Evolutionary conservation across 2,113 vertebrate species (phyloP).

Genomic region (Cisticola juncidis): DNA sequence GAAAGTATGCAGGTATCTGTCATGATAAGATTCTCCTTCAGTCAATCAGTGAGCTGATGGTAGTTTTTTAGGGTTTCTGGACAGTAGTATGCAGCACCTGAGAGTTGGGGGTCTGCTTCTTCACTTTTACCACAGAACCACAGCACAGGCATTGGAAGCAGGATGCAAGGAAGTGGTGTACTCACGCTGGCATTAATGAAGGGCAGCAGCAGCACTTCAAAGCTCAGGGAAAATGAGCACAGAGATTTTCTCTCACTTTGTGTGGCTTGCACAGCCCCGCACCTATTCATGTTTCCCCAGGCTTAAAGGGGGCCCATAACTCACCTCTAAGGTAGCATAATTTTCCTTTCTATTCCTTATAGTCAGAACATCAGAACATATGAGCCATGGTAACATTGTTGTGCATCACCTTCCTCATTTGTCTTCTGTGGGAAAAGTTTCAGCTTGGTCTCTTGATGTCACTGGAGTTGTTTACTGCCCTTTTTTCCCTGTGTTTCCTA

Average conservation of each 20-base stretch:
- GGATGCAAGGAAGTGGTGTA: not conserved
- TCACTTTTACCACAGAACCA: accelerated
- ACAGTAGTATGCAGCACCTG: not conserved
- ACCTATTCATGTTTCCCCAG: not conserved
- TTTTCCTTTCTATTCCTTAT: not conserved
- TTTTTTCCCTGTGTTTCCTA: not conserved
- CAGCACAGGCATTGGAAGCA: not conserved
- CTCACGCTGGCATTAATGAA: not conserved
- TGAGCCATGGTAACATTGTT: not conserved
- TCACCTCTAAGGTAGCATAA: not conserved
- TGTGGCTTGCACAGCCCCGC: not conserved
- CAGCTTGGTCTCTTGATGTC: not conserved
- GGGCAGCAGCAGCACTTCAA: not conserved
- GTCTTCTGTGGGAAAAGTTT: not conserved
- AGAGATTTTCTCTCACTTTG: not conserved
- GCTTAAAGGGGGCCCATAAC: not conserved
- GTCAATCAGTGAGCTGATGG: not conserved
- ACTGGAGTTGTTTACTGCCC: slow-evolving; percentile 4
- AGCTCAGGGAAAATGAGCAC: not conserved
- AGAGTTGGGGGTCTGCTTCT: not conserved
- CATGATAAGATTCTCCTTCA: not conserved
- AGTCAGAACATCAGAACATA: not conserved
- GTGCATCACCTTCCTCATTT: not conserved
- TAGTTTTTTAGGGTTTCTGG: not conserved
- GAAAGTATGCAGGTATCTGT: not conserved